phyloP scores from a whole-genome alignment of 2,113 vertebrate genomes.

The Budorcas taxicolor region DNA sequence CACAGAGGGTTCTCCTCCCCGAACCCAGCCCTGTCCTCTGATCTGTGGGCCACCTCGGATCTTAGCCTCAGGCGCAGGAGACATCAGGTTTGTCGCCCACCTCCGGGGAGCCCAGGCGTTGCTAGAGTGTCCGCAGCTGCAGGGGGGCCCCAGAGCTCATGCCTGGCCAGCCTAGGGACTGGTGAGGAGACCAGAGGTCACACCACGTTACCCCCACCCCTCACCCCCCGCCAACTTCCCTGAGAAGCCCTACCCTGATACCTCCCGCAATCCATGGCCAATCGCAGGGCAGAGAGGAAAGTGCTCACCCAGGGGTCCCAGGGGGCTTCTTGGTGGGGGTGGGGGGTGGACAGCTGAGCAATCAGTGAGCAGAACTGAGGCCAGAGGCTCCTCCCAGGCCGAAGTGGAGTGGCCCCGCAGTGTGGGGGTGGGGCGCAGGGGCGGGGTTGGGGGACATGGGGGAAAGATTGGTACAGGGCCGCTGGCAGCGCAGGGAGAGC shows the following conservation, averaged over 20 bases:
- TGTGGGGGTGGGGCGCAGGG: fast-evolving
- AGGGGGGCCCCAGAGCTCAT: background rate
- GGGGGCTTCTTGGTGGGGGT: background rate
- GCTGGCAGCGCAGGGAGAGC: fast-evolving
- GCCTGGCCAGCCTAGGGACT: background rate
- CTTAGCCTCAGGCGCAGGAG: too few species aligned
- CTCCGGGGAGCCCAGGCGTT: background rate
- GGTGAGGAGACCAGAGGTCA: background rate
- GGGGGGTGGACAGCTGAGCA: background rate
- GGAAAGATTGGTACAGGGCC: background rate
- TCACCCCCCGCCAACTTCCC: background rate
- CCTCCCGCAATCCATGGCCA: background rate
- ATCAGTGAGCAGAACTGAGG: background rate
- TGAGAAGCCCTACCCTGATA: background rate
- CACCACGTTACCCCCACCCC: background rate
- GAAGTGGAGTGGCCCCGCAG: background rate
- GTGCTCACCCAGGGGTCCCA: background rate
- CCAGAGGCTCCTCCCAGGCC: background rate
- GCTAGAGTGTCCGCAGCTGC: conserved; percentile 18
- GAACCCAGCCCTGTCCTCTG: background rate
- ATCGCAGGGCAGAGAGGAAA: background rate
- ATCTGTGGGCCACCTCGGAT: fast-evolving
- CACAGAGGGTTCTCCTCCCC: background rate
- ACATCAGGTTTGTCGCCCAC: background rate
- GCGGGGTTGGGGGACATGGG: fast-evolving